Percentiles rank a stretch among this genome's conserved stretches.
Evolutionary conservation across 1,140 invertebrate genomes (phyloP).

Genomic region (Danaus melanippus): DNA sequence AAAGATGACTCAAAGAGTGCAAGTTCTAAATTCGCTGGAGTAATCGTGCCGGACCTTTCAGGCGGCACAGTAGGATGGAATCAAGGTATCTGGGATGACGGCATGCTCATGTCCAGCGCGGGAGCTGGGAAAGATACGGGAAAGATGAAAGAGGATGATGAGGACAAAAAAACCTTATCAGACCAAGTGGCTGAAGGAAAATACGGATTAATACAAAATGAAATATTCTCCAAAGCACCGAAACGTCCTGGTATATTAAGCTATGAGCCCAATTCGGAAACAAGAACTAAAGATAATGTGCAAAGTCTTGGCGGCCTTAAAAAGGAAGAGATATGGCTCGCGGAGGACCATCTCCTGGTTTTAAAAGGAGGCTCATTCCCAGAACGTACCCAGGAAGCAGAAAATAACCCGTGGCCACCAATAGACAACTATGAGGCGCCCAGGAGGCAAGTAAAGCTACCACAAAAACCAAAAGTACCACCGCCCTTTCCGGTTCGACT

Average conservation of each 20-base stretch:
- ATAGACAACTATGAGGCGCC: constrained; percentile 89
- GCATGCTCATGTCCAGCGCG: constrained; percentile 77
- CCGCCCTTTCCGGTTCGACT: constrained; percentile 92
- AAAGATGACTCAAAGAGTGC: constrained; percentile 43
- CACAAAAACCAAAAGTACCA: constrained; percentile 81
- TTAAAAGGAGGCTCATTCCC: constrained; percentile 83
- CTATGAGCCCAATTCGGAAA: constrained; percentile 83
- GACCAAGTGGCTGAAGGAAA: constrained; percentile 91
- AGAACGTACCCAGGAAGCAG: constrained; percentile 61
- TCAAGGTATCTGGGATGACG: constrained; percentile 76
- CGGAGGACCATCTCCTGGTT: constrained; percentile 89
- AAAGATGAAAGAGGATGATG: constrained; percentile 74
- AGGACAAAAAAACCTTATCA: constrained; percentile 85
- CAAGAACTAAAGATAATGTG: constrained; percentile 80
- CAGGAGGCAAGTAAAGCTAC: constrained; percentile 83
- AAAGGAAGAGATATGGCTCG: constrained; percentile 90
- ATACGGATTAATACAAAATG: constrained; percentile 90
- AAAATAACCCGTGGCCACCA: constrained; percentile 77
- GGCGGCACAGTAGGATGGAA: constrained; percentile 70
- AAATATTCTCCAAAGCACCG: constrained; percentile 79
- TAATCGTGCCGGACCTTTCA: constrained; percentile 59
- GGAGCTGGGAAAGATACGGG: constrained; percentile 75
- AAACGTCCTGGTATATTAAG: constrained; percentile 86
- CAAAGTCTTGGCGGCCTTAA: constrained; percentile 86
- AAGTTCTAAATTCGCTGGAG: constrained; percentile 63